Evolutionary conservation across 2,797 vertebrate genomes (phyloP), one percentile per base, ranked within the genome.

Genomic region (Enteromius anoplus): DNA sequence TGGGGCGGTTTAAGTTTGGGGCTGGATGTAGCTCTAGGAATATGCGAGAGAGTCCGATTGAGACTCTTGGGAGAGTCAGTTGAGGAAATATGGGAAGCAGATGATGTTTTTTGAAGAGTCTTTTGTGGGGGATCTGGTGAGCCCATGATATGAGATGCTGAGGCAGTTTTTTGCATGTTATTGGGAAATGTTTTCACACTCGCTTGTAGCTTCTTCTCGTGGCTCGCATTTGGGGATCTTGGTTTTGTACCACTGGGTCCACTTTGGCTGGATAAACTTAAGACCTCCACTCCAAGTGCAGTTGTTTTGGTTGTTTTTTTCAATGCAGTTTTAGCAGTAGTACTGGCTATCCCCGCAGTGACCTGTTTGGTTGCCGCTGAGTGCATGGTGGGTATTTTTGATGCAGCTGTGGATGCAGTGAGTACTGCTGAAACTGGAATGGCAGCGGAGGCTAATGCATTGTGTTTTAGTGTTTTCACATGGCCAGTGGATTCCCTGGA

Each of bases 1-100:
- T 55, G 47, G 17, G 29, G 7, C 0, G 34, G 51, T 62, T 80
- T 69, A 21, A 76, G 49, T 58, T 80, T 84, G 49, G 83, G 78
- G 51, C 62, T 81, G 49, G 83, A 85, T 4, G 83, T 37, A 10
- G 64, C 83, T 47, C 40, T 83, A n/a, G 81, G 76, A 49, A 83
- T 75, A 11, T 75, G 85, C 0, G 37, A 73, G 10, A 55, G 62
- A 42, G 34, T n/a, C 12, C 32, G 75, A 15, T 34, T 70, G 42
- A 32, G 14, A 45, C 5, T 69, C 34, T 86, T 86, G 10, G 34
- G 53, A 53, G 68, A 78, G 23, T 82, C 75, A 0, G 37, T n/a
- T 40, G 66, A 68, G 51, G 79, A 32, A 72, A 85, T 78, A 7
- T 76, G 72, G 51, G 66, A 70, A 14, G 73, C 47, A 3, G 80